These are phyloP conservation scores for Ennomos erosarius DNA, from an alignment of 2,888 invertebrate genomes.

Conservation along the genomic window DNA sequence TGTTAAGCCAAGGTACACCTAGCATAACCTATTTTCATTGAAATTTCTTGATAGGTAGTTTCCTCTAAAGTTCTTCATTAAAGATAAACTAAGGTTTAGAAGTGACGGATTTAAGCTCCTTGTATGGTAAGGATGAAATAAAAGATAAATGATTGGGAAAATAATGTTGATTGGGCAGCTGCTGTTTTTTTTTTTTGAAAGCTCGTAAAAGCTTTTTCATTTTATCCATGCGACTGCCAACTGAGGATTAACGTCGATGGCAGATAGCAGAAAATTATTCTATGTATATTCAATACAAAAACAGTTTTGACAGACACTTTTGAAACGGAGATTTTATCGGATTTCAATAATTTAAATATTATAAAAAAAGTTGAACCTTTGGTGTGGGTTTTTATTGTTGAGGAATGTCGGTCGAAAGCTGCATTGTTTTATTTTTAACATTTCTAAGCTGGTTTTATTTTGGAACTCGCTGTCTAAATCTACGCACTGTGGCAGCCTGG, in stretches of 20 bases:
- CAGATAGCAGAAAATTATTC: constrained; percentile 46
- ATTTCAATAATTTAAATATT: constrained; percentile 35
- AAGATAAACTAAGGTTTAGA: constrained; percentile 1
- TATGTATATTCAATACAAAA: constrained; percentile 40
- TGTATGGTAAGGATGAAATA: background rate
- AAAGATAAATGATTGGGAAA: constrained; percentile 33
- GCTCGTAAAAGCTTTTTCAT: constrained; percentile 51
- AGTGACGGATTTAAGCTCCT: background rate
- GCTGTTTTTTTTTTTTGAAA: constrained; percentile 40
- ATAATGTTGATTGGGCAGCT: constrained; percentile 37
- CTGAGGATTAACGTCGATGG: constrained; percentile 48
- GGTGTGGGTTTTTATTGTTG: constrained; percentile 7
- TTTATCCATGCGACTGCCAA: constrained; percentile 49
- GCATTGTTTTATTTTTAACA: no score
- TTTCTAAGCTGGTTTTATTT: no score
- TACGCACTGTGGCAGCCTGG: no score
- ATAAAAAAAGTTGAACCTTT: constrained; percentile 6
- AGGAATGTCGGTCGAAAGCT: background rate
- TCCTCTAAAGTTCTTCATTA: constrained; percentile 10
- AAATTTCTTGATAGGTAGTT: no score
- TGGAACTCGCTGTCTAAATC: no score
- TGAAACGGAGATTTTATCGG: constrained; percentile 41
- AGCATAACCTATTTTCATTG: background rate
- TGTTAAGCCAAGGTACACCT: constrained; percentile 48
- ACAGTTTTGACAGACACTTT: constrained; percentile 45